A percentile compares a stretch with the other conserved stretches of the same genome.
phyloP scores from a whole-genome alignment of 2,888 invertebrate species.

The Polymixis flavicincta region DNA sequence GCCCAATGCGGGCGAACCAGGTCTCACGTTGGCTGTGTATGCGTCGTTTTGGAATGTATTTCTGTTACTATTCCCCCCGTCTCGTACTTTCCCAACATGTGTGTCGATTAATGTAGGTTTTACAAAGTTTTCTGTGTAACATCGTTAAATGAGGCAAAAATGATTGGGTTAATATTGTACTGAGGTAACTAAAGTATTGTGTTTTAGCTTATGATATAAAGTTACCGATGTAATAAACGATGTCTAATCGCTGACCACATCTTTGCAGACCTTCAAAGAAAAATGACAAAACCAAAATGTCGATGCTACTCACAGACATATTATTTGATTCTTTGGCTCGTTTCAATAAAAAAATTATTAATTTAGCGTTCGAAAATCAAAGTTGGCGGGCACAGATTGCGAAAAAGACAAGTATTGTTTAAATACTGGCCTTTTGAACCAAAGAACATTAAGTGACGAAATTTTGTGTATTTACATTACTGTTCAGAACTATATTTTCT shows the following conservation, averaged over 20 bases:
- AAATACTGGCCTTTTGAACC: constrained; percentile 38
- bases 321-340: constrained; percentile 45
- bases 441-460: constrained; percentile 24
- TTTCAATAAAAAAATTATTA: not conserved
- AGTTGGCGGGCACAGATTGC: not conserved
- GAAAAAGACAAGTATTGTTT: not conserved
- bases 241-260: constrained; percentile 64
- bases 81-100: constrained; percentile 46
- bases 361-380: constrained; percentile 14
- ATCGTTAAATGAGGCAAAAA: constrained; percentile 33
- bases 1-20: constrained; percentile 81
- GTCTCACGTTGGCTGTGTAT: constrained; percentile 79
- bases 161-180: constrained; percentile 36
- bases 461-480: constrained; percentile 72
- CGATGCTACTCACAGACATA: constrained; percentile 30
- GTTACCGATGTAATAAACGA: constrained; percentile 62
- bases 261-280: constrained; percentile 61
- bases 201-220: constrained; percentile 49
- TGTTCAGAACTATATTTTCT: constrained; percentile 41
- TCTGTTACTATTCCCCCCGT: constrained; percentile 47
- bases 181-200: constrained; percentile 41
- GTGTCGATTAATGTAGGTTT: constrained; percentile 53
- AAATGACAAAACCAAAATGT: constrained; percentile 57
- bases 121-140: constrained; percentile 55
- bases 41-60: constrained; percentile 57